A percentile compares a stretch with the other conserved stretches of the same genome.
Conservation (phyloP, 2,113 vertebrate species). For the Synchiropus splendidus region DNA sequence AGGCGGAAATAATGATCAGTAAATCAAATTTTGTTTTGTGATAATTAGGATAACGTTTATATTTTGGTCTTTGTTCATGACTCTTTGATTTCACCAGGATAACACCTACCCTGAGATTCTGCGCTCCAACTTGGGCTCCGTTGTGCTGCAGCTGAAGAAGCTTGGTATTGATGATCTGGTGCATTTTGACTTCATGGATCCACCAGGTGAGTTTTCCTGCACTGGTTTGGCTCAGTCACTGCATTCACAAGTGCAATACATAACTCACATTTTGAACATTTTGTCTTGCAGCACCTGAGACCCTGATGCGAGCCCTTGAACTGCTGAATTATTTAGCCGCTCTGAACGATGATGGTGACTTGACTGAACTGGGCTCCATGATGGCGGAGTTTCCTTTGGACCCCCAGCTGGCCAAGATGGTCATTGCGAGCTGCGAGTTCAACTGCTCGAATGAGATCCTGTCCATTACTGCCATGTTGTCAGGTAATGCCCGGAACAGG, state of each 20-base stretch:
- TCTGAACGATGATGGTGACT: constrained; percentile 94
- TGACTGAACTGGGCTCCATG: constrained; percentile 98
- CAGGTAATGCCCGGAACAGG: constrained; percentile 90
- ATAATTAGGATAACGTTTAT: too few relatives aligned
- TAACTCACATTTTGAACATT: not conserved
- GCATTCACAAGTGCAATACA: too few relatives aligned
- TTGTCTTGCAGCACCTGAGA: constrained; percentile 81
- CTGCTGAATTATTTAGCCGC: constrained; percentile 95
- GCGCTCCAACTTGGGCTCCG: constrained; percentile 93
- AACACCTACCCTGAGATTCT: constrained; percentile 98
- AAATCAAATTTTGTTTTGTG: too few relatives aligned
- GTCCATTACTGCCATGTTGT: constrained; percentile 99
- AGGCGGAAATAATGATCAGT: not conserved
- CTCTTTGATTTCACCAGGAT: constrained; percentile 65
- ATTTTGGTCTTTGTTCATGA: not conserved
- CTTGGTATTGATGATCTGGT: constrained; percentile 97
- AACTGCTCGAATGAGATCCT: constrained; percentile 99
- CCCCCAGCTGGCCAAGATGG: constrained; percentile 98
- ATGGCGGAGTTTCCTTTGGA: constrained; percentile 98
- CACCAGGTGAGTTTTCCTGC: constrained; percentile 74
- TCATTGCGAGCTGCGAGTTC: constrained; percentile 99
- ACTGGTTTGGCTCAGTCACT: not conserved
- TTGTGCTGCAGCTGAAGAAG: constrained; percentile 96
- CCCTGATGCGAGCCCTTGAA: constrained; percentile 95
- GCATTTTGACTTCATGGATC: constrained; percentile 99